These are phyloP conservation scores for Melanargia galathea DNA, from an alignment of 2,888 invertebrate species.

Conservation along the genomic window DNA sequence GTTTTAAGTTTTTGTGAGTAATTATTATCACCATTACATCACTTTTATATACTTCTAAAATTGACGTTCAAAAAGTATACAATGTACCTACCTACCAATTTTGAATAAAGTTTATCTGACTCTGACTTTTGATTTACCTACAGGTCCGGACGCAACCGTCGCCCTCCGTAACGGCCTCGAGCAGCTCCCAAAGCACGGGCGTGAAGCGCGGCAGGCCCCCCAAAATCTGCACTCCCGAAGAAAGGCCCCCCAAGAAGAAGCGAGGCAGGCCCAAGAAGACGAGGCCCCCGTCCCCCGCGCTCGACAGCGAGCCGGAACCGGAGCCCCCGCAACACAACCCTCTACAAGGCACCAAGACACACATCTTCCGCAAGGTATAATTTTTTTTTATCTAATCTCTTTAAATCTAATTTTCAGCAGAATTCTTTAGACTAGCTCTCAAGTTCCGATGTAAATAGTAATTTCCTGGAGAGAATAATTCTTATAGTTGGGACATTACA, in stretches of 20 bases:
- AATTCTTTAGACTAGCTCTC: no score
- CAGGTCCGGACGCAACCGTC: conserved; percentile 43
- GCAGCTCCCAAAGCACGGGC: conserved; percentile 48
- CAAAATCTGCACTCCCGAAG: conserved; percentile 64
- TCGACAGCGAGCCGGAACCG: conserved; percentile 46
- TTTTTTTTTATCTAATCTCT: background rate
- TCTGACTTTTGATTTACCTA: no score
- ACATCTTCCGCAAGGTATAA: conserved; percentile 70
- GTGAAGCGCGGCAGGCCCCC: conserved; percentile 80
- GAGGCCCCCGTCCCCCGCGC: conserved; percentile 50
- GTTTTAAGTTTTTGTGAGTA: no score
- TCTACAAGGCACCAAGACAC: conserved; percentile 67
- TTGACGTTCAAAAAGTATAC: no score
- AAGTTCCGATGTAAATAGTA: no score
- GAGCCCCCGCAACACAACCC: conserved; percentile 49
- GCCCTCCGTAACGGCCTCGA: conserved; percentile 47
- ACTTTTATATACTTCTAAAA: no score
- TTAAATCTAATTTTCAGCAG: background rate
- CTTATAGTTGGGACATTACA: no score
- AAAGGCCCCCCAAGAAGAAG: conserved; percentile 68
- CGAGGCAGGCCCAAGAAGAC: conserved; percentile 71
- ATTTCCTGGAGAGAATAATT: no score
- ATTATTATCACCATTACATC: no score
- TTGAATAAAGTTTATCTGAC: no score
- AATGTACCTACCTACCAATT: no score